Evolutionary conservation across 2,113 vertebrate species (phyloP), one percentile per base, ranked within the genome.

Genomic region (Peucedramus taeniatus): DNA sequence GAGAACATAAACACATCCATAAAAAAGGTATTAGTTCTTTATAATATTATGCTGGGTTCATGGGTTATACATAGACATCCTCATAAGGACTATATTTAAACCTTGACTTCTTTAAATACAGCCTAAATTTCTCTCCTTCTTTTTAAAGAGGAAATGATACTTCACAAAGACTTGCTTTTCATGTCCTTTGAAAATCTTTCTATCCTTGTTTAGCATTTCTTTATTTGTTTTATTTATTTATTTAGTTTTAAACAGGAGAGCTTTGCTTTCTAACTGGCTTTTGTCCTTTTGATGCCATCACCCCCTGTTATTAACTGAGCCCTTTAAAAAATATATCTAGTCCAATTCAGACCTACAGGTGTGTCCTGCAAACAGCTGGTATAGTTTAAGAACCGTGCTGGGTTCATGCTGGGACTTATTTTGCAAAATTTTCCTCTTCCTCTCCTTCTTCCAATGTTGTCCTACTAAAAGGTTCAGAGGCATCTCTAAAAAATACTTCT

Each of bases 321-420:
- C 60, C 23, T 91, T 87, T 39, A 89, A 82, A 78, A 79, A 39
- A 77, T 11, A 7, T 49, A 88, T 77, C 47, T 77, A 77, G 54
- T 61, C 75, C 93, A 77, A 90, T 83, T 74, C 51, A 91, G 87
- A 64, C 82, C 51, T 61, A 88, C 95, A 96, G 94, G 88, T 94
- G 90, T 95, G 93, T 95, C 95, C 93, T 96, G 94, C 33, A 92
- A 85, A 70, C 85, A 92, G 87, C 79, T 83, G 85, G 75, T 63
- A 66, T 10, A 83, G 64, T 70, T 88, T 78, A 95, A 92, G 68
- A 96, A 77, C 31, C 68, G 86, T 17, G 59, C 89, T 79, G 93
- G n/a, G 84, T 33, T 95, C 93, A 89, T 45, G 91, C 79, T 95
- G 96, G 72, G 94, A 89, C 14, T 39, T 81, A 86, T 89, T 96